Conservation (phyloP, 1,140 invertebrate species). For the Monomorium pharaonis region DNA sequence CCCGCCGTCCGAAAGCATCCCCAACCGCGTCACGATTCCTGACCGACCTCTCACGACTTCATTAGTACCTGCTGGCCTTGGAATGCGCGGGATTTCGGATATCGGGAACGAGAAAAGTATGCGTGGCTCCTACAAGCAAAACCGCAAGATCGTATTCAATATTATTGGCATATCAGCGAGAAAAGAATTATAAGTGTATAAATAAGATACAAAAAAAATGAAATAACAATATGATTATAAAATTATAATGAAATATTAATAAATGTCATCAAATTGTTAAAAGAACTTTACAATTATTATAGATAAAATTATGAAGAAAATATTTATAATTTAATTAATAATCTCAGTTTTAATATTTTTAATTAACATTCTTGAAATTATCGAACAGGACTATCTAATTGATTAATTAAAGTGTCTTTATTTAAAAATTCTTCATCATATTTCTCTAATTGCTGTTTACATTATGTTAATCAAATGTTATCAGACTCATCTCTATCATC, state of each 20-base stretch:
- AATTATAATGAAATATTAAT: not conserved
- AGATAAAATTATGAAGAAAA: not conserved
- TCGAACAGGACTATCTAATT: not conserved
- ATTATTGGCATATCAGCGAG: not conserved
- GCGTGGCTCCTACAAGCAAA: not conserved
- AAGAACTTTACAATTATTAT: not conserved
- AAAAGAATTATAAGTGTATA: not conserved
- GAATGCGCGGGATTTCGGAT: slow-evolving; percentile 66
- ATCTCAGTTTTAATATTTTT: not conserved
- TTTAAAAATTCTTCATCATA: not conserved
- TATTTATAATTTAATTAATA: not conserved
- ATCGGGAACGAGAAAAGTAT: slow-evolving; percentile 40
- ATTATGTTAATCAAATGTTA: slow-evolving; percentile 22
- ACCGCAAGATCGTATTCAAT: not conserved
- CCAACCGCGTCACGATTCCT: slow-evolving; percentile 61
- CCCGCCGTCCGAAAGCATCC: slow-evolving; percentile 32
- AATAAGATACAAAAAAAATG: not conserved
- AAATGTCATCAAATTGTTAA: not conserved
- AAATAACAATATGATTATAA: not conserved
- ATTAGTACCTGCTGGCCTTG: slow-evolving; percentile 75
- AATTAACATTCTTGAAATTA: not conserved
- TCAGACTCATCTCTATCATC: not conserved
- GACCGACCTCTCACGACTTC: slow-evolving; percentile 73
- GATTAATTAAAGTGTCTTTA: not conserved
- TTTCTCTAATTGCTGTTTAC: not conserved